Evolutionary conservation across 2,113 vertebrate species (phyloP), one percentile per base, ranked within the genome.

Genomic region (Morone saxatilis): DNA sequence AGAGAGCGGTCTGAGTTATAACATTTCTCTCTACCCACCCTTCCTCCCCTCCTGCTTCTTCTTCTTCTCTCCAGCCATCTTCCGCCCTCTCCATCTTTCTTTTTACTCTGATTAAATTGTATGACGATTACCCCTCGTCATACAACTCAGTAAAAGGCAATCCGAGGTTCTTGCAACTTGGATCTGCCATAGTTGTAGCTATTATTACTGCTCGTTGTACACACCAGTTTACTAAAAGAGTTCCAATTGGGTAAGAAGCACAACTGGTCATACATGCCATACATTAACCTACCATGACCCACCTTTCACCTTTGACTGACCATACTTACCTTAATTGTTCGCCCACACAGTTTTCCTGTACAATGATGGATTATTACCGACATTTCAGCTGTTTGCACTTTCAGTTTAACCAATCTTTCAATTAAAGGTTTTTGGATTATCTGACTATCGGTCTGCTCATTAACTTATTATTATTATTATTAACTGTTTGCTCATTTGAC

Each of bases 1-100:
- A 81, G 92, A 93, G 94, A 92, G 83, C 82, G 16, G 41, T 71
- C 88, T 93, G 94, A 95, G 90, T 95, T 95, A 94, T 92, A 91
- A 82, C 92, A 86, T 90, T 91, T 91, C 86, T 86, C 74, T 87
- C 80, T 62, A 62, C 85, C 82, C 76, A 59, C 81, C 76, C 77
- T 19, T 63, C 73, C 72, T 68, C 69, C 78, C 47, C 40, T 73
- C 41, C 62, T 38, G 20, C 66, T 62, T 51, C 25, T 72, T 86
- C 38, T 43, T 48, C 43, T 51, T 5, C 5, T 72, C 48, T 67
- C 11, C 13, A 59, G 61, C 65, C 3, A n/a, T 84, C 70, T 50
- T 73, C 25, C 54, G 40, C 22, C 17, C 20, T 40, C 50, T 45
- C 72, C 47, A 75, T 75, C 45, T 80, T 71, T 90, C 38, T 59